These are phyloP conservation scores for Irena cyanogastra DNA, from an alignment of 2,113 vertebrate genomes.

Conservation along the genomic window DNA sequence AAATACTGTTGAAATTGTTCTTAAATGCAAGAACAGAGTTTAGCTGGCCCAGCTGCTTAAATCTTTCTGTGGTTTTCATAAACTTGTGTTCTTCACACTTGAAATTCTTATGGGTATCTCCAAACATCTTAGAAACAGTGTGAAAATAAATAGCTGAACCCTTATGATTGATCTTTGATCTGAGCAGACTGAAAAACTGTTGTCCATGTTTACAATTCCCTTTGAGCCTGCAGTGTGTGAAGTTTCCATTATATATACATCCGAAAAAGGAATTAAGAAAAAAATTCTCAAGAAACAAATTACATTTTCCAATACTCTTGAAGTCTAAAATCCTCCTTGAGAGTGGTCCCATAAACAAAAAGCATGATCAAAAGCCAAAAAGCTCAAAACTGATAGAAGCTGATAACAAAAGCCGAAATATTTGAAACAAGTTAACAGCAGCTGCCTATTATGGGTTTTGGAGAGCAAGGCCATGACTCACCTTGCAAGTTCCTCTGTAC, in stretches of 20 bases:
- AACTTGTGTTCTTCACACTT: not conserved
- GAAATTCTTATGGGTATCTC: not conserved
- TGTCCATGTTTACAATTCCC: not conserved
- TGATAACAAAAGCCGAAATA: not conserved
- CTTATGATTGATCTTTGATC: not conserved
- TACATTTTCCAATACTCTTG: not conserved
- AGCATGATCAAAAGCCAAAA: not conserved
- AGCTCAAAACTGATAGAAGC: not conserved
- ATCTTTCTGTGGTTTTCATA: not conserved
- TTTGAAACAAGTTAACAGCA: not conserved
- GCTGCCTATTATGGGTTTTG: fast-evolving
- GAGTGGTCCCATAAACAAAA: not conserved
- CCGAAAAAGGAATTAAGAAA: not conserved
- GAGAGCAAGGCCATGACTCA: slow-evolving; percentile 25
- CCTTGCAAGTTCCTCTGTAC: slow-evolving; percentile 88
- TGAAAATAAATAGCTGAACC: not conserved
- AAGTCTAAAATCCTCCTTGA: not conserved
- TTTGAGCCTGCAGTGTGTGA: not conserved
- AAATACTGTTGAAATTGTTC: not conserved
- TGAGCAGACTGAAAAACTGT: not conserved
- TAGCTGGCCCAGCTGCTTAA: not conserved
- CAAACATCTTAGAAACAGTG: not conserved
- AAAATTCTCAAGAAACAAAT: not conserved
- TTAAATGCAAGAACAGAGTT: not conserved
- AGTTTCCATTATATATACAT: not conserved